Evolutionary conservation across 2,797 vertebrate species (phyloP).

Genomic region (Champsocephalus gunnari): DNA sequence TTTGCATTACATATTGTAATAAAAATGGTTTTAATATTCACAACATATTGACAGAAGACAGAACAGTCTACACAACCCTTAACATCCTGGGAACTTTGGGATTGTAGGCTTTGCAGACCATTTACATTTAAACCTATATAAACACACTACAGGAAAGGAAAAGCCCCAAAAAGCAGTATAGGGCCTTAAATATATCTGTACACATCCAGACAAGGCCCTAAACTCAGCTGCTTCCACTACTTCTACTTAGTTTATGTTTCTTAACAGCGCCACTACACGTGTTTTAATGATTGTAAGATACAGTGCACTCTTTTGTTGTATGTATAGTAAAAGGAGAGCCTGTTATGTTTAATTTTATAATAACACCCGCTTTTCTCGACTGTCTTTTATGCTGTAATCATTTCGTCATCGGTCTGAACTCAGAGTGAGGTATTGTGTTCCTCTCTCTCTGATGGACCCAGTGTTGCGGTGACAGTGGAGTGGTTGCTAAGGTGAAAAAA

Average conservation of each 20-base stretch:
- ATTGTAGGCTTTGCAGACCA: too few relatives aligned
- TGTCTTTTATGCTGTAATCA: neutral
- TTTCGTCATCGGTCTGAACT: neutral
- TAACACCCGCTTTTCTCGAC: neutral
- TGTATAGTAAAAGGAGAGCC: neutral
- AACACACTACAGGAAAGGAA: too few relatives aligned
- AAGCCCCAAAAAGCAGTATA: too few relatives aligned
- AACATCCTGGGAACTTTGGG: too few relatives aligned
- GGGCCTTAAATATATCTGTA: too few relatives aligned
- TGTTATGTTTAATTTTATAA: neutral
- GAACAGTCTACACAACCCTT: too few relatives aligned
- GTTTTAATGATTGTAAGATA: neutral
- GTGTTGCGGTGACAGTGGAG: conserved; percentile 64
- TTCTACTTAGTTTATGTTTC: neutral
- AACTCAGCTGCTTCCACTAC: neutral
- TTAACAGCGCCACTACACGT: neutral
- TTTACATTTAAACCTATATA: too few relatives aligned
- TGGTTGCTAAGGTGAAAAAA: conserved; percentile 84
- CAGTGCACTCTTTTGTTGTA: neutral
- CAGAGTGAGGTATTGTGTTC: conserved; percentile 25
- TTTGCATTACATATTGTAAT: neutral
- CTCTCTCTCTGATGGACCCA: conserved; percentile 35
- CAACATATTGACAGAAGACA: too few relatives aligned
- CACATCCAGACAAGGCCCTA: too few relatives aligned
- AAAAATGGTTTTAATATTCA: too few relatives aligned